These are phyloP conservation scores for Trididemnum clinides DNA, from an alignment of 23 tunicate genomes.

Conservation along the genomic window DNA sequence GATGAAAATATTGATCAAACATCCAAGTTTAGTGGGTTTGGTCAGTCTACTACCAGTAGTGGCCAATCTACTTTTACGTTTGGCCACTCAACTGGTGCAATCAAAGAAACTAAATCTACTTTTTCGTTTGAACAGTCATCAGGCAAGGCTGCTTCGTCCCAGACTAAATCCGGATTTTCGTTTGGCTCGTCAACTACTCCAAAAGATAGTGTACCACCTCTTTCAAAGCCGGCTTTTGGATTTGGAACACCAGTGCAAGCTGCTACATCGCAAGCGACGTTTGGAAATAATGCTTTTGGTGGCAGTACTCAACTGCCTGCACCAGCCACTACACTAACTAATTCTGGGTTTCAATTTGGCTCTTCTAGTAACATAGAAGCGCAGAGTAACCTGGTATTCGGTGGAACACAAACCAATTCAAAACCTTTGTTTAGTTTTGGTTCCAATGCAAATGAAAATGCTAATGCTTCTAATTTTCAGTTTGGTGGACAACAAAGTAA, in stretches of 20 bases:
- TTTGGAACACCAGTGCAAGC: constrained; percentile 2
- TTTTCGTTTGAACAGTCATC: too few species aligned
- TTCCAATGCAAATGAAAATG: not conserved
- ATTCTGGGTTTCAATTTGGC: constrained; percentile 34
- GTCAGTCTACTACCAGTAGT: too few species aligned
- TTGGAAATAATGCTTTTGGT: constrained; percentile 5
- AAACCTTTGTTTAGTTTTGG: constrained; percentile 26
- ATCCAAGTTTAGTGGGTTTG: too few species aligned
- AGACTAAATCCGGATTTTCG: not conserved
- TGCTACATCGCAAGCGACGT: not conserved
- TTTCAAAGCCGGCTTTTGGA: constrained; percentile 15
- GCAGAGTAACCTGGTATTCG: not conserved
- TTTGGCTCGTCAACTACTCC: not conserved
- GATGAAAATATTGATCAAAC: not conserved
- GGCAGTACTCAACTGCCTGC: not conserved
- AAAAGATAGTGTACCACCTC: not conserved
- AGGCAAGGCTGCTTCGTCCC: not conserved
- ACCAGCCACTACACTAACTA: too few species aligned
- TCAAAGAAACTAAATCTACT: too few species aligned
- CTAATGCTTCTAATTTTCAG: not conserved
- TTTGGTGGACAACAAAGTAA: not conserved
- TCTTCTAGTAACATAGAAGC: not conserved
- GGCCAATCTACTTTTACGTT: too few species aligned
- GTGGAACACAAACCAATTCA: not conserved
- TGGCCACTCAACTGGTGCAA: too few species aligned